A percentile compares a stretch with the other conserved stretches of the same genome.
phyloP scores from a whole-genome alignment of 2,888 invertebrate species.

The Eustalomyia histrio region DNA sequence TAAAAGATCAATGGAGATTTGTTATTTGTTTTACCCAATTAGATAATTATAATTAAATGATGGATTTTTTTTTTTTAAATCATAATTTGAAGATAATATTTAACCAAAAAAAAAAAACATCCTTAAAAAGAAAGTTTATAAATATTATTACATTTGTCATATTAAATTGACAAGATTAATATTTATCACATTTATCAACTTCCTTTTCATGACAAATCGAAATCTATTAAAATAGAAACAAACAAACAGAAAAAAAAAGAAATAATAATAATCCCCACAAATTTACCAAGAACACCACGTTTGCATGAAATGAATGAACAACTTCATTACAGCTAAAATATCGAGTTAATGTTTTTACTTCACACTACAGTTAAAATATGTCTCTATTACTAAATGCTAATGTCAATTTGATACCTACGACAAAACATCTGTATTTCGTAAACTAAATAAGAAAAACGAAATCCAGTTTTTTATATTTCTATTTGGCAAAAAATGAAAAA shows the following conservation, averaged over 20 bases:
- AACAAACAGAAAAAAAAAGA: neutral
- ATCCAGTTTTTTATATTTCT: slow-evolving; percentile 53
- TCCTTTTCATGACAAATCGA: slow-evolving; percentile 54
- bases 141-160: slow-evolving; percentile 27
- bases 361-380: slow-evolving; percentile 46
- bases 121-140: neutral
- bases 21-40: no score
- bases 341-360: neutral
- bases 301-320: slow-evolving; percentile 17
- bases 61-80: no score
- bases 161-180: slow-evolving; percentile 19
- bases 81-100: no score
- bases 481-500: slow-evolving; percentile 3
- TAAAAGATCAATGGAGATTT: no score
- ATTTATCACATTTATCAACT: slow-evolving; percentile 55
- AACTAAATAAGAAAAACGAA: slow-evolving; percentile 31
- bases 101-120: no score
- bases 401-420: slow-evolving; percentile 60
- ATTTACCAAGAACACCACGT: neutral
- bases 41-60: no score
- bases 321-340: slow-evolving; percentile 40
- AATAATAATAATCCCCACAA: neutral
- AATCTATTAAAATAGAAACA: slow-evolving; percentile 1
- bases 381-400: slow-evolving; percentile 63
- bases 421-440: slow-evolving; percentile 54